These are phyloP conservation scores for Apis cerana DNA, from an alignment of 1,140 invertebrate species.

Conservation along the genomic window DNA sequence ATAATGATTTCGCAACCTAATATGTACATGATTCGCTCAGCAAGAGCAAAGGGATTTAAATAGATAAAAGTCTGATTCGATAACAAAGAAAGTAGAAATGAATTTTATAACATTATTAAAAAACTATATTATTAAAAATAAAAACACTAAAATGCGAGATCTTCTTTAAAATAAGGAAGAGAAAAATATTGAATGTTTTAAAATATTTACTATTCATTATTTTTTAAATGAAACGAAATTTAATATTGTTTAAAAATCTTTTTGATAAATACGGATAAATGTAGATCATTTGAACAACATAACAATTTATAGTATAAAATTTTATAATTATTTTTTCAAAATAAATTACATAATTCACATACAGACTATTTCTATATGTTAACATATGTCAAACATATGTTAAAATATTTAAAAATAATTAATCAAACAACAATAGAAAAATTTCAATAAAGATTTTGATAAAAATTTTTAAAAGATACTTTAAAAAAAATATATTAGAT, in stretches of 20 bases:
- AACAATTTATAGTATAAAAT: conserved; percentile 40
- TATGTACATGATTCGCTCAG: too few relatives aligned
- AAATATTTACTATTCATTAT: not conserved
- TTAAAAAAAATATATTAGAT: not conserved
- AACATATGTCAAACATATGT: conserved; percentile 3
- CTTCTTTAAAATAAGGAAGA: too few relatives aligned
- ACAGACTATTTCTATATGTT: conserved; percentile 40
- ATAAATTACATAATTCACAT: conserved; percentile 43
- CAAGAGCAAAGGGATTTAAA: too few relatives aligned
- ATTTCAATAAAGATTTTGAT: not conserved
- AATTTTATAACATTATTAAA: too few relatives aligned
- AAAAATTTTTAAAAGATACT: conserved; percentile 21
- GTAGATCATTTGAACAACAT: not conserved
- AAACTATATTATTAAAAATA: too few relatives aligned
- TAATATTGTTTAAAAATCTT: not conserved
- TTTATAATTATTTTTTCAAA: conserved; percentile 44
- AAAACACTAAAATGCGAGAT: too few relatives aligned
- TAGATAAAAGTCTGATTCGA: too few relatives aligned
- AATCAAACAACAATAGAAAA: not conserved
- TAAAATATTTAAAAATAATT: conserved; percentile 20
- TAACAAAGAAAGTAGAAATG: too few relatives aligned
- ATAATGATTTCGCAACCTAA: too few relatives aligned
- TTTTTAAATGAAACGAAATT: not conserved
- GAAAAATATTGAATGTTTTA: too few relatives aligned
- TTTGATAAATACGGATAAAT: not conserved